phyloP scores from a whole-genome alignment of 2,113 vertebrate species.

The Chelonoidis abingdonii region DNA sequence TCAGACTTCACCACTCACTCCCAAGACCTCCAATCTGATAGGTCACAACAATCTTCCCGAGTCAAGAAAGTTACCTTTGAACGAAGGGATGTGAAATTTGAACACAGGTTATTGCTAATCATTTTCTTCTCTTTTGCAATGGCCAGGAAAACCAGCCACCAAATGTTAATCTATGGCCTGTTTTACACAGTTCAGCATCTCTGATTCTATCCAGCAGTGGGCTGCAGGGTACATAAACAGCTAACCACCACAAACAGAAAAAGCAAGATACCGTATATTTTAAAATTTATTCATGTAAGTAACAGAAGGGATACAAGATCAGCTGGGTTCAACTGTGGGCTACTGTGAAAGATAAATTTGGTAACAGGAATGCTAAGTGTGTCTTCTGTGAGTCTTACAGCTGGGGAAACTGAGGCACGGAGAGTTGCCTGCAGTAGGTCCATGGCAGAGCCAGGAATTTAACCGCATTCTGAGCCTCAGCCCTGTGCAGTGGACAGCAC shows the following conservation, averaged over 20 bases:
- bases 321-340: not conserved
- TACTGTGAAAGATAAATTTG: not conserved
- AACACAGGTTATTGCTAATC: not conserved
- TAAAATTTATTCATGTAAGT: not conserved
- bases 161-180: not conserved
- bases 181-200: not conserved
- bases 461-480: not conserved
- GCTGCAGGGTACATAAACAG: not conserved
- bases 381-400: not conserved
- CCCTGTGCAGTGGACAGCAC: not conserved
- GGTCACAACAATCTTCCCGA: not conserved
- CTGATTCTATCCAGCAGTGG: not conserved
- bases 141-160: not conserved
- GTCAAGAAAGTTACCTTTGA: not conserved
- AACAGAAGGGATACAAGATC: not conserved
- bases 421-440: not conserved
- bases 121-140: not conserved
- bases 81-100: not conserved
- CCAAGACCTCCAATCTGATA: not conserved
- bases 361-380: not conserved
- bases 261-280: not conserved
- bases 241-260: not conserved
- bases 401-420: not conserved
- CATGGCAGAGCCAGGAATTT: not conserved
- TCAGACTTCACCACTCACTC: not conserved